Base-by-base conservation (phyloP, 2,797 vertebrate genomes). In the Sebastes wilsoni region DNA sequence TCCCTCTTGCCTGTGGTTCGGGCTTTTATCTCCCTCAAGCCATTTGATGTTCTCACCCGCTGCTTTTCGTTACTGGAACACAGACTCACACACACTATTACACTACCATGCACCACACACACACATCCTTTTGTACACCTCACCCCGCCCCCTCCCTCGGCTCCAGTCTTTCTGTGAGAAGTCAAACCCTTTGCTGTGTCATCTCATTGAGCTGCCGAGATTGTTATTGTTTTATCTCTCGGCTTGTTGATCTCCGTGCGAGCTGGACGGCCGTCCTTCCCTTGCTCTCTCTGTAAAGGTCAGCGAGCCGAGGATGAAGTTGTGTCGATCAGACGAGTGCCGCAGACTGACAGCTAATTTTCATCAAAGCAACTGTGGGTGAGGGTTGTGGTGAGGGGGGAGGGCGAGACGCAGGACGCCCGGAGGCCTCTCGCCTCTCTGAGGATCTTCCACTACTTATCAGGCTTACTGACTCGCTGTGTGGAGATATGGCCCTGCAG, bases 281-380 rank as follows among this genome's bases (percentile, higher is more conserved):
- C 56, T 79, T 66, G 83, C 85, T 87, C 77, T 75, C 82, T 79
- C 72, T 30, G 67, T 72, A 94, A 96, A 96, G 95, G 95, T 96
- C 94, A 95, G 87, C 36, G 86, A 90, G 85, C 89, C 67, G 73
- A 46, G 66, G 84, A 93, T 93, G 89, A 92, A 92, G 89, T 82
- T 85, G 86, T 92, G 93, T 88, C 82, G 66, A 93, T 94, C 92
- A 87, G 82, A 89, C 46, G 79, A 82, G 84, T 22, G 67, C 80
- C 69, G 14, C 54, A 78, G 84, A 90, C 87, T 84, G 92, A 90
- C 90, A 88, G 88, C 87, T 94, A 77, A 92, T 94, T 94, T 88
- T 90, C 85, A 92, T 92, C 93, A 94, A 92, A 94, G 92, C 87
- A 77, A 81, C 76, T 77, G 61, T 61, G 66, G 80, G 78, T 3